Conservation (phyloP, 2,113 vertebrate genomes). For the Psettodes erumei region DNA sequence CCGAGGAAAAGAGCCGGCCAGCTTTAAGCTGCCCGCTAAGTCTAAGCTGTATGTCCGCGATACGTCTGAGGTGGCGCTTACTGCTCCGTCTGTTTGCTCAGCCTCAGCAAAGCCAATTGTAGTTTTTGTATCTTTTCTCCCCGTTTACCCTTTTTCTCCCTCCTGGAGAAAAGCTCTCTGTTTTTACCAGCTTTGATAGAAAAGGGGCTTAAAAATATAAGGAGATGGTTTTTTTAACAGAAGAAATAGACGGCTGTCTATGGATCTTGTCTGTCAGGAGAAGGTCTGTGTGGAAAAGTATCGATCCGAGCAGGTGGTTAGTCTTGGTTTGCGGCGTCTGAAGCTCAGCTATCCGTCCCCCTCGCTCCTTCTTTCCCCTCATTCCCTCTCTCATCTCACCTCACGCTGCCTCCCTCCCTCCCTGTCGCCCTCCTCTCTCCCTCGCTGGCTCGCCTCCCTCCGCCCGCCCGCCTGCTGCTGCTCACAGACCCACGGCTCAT, state of each 20-base stretch:
- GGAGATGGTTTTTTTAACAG: slow-evolving; percentile 52
- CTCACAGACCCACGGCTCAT: slow-evolving; percentile 72
- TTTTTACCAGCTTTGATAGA: slow-evolving; percentile 63
- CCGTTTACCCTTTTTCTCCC: slow-evolving; percentile 30
- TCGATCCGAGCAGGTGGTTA: slow-evolving; percentile 72
- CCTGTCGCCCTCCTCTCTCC: slow-evolving; percentile 8
- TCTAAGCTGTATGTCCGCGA: slow-evolving; percentile 71
- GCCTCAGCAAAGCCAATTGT: slow-evolving; percentile 61
- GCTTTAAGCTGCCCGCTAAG: slow-evolving; percentile 69
- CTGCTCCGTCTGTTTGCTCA: slow-evolving; percentile 61
- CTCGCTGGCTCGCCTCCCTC: slow-evolving; percentile 38
- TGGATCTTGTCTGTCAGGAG: slow-evolving; percentile 60
- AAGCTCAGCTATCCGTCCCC: slow-evolving; percentile 48
- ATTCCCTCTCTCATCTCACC: neutral
- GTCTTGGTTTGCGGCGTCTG: slow-evolving; percentile 63
- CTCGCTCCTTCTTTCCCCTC: neutral
- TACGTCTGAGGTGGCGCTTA: slow-evolving; percentile 59
- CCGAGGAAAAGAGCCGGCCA: slow-evolving; percentile 1
- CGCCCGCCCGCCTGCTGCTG: slow-evolving; percentile 53
- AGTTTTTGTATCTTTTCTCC: slow-evolving; percentile 13
- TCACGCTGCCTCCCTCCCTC: neutral
- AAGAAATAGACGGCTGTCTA: slow-evolving; percentile 30
- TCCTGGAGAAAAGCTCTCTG: slow-evolving; percentile 43
- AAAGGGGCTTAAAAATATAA: slow-evolving; percentile 28
- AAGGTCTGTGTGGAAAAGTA: slow-evolving; percentile 48